phyloP scores from a whole-genome alignment of 2,113 vertebrate genomes.

The Ceyx margarethae region DNA sequence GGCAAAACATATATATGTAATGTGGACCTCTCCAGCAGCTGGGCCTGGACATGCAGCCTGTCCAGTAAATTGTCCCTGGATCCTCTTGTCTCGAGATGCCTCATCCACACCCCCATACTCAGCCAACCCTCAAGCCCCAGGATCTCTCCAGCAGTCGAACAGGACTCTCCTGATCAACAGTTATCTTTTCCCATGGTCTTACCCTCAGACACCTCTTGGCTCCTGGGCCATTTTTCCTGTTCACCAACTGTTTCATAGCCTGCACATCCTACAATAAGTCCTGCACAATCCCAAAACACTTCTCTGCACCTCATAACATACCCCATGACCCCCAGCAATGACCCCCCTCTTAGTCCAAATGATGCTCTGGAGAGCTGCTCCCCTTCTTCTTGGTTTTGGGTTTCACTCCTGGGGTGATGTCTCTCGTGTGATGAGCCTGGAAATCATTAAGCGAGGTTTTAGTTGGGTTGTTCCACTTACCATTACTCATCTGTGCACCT shows the following conservation, averaged over 20 bases:
- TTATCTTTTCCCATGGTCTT: neutral
- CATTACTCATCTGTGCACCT: neutral
- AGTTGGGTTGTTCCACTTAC: neutral
- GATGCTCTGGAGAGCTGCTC: neutral
- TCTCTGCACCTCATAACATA: neutral
- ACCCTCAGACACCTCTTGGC: accelerated
- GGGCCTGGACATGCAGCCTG: neutral
- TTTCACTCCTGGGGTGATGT: neutral
- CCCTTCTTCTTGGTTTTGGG: neutral
- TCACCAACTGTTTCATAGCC: neutral
- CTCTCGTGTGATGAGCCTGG: neutral
- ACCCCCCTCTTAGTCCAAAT: neutral
- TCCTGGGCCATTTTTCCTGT: neutral
- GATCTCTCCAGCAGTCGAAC: neutral
- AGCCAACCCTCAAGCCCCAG: neutral
- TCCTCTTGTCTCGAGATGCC: neutral
- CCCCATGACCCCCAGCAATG: neutral
- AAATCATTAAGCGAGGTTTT: neutral
- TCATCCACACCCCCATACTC: neutral
- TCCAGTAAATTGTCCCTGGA: neutral
- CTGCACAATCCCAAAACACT: neutral
- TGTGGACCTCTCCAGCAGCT: neutral
- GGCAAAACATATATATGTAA: neutral
- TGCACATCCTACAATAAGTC: neutral
- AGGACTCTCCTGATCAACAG: neutral